Evolutionary conservation across 2,888 invertebrate species (phyloP).

Genomic region (Cheiracanthium punctorium): DNA sequence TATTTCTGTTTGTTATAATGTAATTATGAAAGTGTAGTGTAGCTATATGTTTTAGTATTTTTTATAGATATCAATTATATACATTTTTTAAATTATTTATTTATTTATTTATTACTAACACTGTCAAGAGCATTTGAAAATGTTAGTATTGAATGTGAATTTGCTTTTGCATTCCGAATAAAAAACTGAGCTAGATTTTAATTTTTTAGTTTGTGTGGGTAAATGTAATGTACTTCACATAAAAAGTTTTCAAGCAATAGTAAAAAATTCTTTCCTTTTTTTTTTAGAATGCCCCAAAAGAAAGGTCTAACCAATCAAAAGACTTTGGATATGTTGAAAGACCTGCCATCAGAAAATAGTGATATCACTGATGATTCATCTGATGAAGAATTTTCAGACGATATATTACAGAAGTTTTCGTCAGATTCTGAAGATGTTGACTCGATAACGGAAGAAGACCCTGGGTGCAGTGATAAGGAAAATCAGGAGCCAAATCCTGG

Average conservation of each 20-base stretch:
- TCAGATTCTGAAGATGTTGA: constrained; percentile 44
- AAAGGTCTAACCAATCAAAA: constrained; percentile 36
- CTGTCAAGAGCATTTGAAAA: neutral
- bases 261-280: constrained; percentile 19
- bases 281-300: constrained; percentile 27
- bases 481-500: constrained; percentile 40
- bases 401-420: constrained; percentile 41
- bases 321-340: constrained; percentile 41
- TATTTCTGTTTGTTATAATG: neutral
- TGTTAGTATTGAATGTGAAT: too few relatives aligned
- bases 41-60: neutral
- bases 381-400: constrained; percentile 39
- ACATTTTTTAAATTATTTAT: neutral
- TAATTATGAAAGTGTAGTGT: neutral
- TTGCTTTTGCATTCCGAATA: too few relatives aligned
- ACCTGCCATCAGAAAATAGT: constrained; percentile 42
- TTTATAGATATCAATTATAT: neutral
- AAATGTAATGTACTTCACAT: neutral
- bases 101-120: neutral
- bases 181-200: neutral
- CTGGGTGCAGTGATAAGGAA: constrained; percentile 37
- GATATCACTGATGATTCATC: constrained; percentile 42
- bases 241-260: constrained; percentile 11
- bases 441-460: constrained; percentile 30
- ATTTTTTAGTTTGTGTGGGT: neutral